A percentile compares a stretch with the other conserved stretches of the same genome.
Evolutionary conservation across 2,113 vertebrate species (phyloP).

Genomic region (Kryptolebias marmoratus): DNA sequence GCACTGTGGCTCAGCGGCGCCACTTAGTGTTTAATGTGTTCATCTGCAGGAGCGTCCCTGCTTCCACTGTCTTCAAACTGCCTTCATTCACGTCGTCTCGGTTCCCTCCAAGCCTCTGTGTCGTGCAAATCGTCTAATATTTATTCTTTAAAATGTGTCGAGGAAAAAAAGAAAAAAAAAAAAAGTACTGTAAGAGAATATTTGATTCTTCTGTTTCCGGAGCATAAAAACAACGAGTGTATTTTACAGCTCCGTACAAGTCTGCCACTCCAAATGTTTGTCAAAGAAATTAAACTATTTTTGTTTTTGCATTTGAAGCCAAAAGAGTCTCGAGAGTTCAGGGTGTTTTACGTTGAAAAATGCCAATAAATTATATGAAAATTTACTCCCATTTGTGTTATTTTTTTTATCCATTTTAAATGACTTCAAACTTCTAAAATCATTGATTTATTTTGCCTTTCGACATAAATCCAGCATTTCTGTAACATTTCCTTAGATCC

Average conservation of each 20-base stretch:
- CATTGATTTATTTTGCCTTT: background rate
- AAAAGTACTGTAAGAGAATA: conserved; percentile 71
- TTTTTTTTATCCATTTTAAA: background rate
- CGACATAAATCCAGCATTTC: background rate
- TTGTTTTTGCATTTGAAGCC: conserved; percentile 67
- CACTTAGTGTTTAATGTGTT: conserved; percentile 50
- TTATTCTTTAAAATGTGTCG: conserved; percentile 66
- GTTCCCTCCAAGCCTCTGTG: conserved; percentile 53
- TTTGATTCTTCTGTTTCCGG: conserved; percentile 56
- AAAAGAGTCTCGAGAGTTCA: conserved; percentile 73
- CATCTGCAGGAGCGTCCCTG: conserved; percentile 8
- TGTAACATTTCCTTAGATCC: no score
- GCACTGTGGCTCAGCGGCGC: conserved; percentile 34
- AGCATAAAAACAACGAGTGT: conserved; percentile 69
- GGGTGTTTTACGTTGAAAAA: conserved; percentile 70
- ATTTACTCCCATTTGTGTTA: conserved; percentile 13
- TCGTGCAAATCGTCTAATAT: conserved; percentile 68
- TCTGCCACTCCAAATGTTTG: conserved; percentile 68
- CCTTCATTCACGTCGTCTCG: conserved; percentile 33
- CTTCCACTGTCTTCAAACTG: conserved; percentile 29
- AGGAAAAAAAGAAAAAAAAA: conserved; percentile 64
- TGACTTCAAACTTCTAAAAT: no score
- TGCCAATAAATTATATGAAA: conserved; percentile 77
- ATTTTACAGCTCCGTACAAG: conserved; percentile 54
- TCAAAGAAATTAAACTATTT: conserved; percentile 51